Evolutionary conservation across 2,888 invertebrate species (phyloP), one percentile per base, ranked within the genome.

Genomic region (Morpho achilles): DNA sequence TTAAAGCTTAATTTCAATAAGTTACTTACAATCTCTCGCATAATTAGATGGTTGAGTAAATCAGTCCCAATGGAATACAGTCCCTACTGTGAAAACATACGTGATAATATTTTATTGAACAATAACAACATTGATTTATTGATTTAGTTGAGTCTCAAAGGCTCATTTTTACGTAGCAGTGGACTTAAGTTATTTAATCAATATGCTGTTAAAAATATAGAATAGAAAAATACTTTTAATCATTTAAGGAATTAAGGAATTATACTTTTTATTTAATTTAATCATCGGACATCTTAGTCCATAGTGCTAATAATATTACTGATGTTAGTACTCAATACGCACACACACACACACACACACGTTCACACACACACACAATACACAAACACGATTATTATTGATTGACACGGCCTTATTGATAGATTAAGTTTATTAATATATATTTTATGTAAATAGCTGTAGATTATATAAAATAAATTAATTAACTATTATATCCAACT

Each of bases 1-100:
- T 32, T 32, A 32, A 32, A 32, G 32, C 32, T 32, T 32, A 32
- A 63, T 67, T 43, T 43, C n/a, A 43, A 43, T 43, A 43, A 9
- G n/a, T 9, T n/a, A 3, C 71, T 74, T 74, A 73, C 76, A 78
- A 79, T 79, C 74, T 69, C 69, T 58, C 65, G 72, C 76, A 82
- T 85, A 84, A 87, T 86, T 83, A 84, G 80, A 80, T 73, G 76
- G 69, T 70, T 76, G 66, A 77, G 82, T 84, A 83, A 85, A 87
- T 86, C 84, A 84, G 84, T 85, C 80, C 72, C 41, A 63, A 58
- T 69, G 67, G 70, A 74, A 74, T 78, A 75, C 73, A 74, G 76
- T 69, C 64, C 2, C 65, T 67, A 62, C 60, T 50, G 50, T 48
- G 32, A 40, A 44, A 64, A 77, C 68, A 75, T 56, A 76, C 71